Conservation (phyloP, 2,888 invertebrate species). For the Caenorhabditis sp. region DNA sequence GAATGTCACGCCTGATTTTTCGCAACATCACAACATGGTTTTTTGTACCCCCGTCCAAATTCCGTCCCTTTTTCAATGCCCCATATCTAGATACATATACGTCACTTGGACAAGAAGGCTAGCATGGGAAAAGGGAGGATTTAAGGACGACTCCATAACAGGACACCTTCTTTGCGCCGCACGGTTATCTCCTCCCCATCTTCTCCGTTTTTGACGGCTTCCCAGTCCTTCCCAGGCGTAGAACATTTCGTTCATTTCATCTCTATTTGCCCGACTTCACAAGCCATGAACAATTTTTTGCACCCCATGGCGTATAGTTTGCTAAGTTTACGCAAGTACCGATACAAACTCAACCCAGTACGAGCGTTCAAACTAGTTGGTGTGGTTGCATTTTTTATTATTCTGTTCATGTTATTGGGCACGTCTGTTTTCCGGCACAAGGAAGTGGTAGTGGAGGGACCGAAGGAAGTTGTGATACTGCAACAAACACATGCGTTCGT, state of each 20-base stretch:
- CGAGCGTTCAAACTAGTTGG: constrained; percentile 11
- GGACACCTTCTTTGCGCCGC: constrained; percentile 3
- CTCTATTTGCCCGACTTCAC: background rate
- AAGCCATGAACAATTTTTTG: constrained; percentile 4
- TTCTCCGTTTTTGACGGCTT: background rate
- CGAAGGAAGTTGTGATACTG: constrained; percentile 11
- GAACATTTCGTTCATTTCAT: constrained; percentile 11
- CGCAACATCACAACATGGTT: too few relatives aligned
- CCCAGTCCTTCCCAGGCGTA: background rate
- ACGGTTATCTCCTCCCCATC: background rate
- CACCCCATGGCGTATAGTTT: constrained; percentile 23
- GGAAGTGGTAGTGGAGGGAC: background rate
- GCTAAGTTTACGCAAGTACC: constrained; percentile 4
- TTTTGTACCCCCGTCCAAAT: too few relatives aligned
- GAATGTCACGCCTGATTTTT: too few relatives aligned
- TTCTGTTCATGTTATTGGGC: background rate
- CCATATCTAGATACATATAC: background rate
- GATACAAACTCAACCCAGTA: constrained; percentile 8
- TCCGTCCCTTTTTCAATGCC: too few relatives aligned
- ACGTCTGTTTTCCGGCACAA: constrained; percentile 7
- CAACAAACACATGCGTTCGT: constrained; percentile 38
- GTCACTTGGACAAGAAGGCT: constrained; percentile 1
- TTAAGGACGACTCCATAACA: constrained; percentile 24
- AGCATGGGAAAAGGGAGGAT: background rate
- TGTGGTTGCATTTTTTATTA: background rate